Evolutionary conservation across 92 coral and sea anemone species (phyloP), one percentile per base, ranked within the genome.

Genomic region (Pocillopora meandrina): DNA sequence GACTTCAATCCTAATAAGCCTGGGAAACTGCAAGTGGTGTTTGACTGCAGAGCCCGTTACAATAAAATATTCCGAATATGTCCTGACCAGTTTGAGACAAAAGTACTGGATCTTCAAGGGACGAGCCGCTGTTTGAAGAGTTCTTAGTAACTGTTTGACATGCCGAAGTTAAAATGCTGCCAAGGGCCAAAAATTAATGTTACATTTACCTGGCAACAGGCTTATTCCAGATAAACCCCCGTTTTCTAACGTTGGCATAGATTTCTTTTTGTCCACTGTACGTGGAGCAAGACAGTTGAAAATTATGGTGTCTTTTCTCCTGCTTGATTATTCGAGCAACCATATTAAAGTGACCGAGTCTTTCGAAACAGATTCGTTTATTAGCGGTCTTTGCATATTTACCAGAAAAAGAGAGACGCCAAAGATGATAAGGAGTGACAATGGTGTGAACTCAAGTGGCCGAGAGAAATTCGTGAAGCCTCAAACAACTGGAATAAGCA

Each of bases 61-160:
- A 23, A 23, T 74, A 84, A 23, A n/a, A n/a, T n/a, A n/a, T n/a
- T n/a, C n/a, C n/a, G 81, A 71, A 68, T 74, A 87, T 49, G 91
- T 78, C 16, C 60, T 88, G 75, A 58, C 89, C 1, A 71, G 79
- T 23, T 23, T 23, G 26, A 23, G 26, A 23, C 26, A 23, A 23
- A 23, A 23, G 26, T 23, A 23, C 26, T 72, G 49, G 89, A 72
- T 89, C 58, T 15, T 79, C 66, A 76, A 88, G 70, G 88, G 91
- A 67, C 61, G 73, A 42, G 67, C 88, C 2, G 82, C 88, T 16
- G 92, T 89, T 31, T 75, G 92, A 15, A 84, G 57, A 79, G 89
- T 89, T 13, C 75, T 23, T 23, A 0, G 26, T 23, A 23, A 23
- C 26, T 23, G 26, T 23, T 23, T 23, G 26, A 23, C 26, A 23